A percentile compares a stretch with the other conserved stretches of the same genome.
Evolutionary conservation across 2,113 vertebrate species (phyloP).

Genomic region (Callithrix jacchus): DNA sequence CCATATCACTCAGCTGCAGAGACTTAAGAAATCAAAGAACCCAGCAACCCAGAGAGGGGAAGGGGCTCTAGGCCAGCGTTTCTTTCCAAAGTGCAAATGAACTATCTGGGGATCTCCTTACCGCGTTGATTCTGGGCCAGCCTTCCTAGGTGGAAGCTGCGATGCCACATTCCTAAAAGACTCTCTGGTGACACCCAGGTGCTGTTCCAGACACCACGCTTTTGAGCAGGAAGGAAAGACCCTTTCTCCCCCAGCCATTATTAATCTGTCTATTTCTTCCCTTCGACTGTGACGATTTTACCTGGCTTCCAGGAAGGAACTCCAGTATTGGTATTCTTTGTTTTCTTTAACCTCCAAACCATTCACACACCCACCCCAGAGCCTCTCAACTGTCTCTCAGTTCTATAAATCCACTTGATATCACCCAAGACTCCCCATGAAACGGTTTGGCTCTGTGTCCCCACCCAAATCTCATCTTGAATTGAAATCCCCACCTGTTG

Average conservation of each 20-base stretch:
- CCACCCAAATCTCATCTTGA: too few relatives aligned
- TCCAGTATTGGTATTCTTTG: too few relatives aligned
- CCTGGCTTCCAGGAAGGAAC: background rate
- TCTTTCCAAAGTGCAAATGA: background rate
- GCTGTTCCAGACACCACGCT: rapidly evolving
- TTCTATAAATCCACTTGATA: background rate
- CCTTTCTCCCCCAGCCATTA: background rate
- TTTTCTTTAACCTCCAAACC: background rate
- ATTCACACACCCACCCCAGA: rapidly evolving
- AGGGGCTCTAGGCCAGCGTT: background rate
- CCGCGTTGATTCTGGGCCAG: background rate
- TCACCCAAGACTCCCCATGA: rapidly evolving
- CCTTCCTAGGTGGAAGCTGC: too few relatives aligned
- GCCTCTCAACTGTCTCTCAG: background rate
- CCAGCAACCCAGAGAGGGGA: background rate
- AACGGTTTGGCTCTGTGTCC: too few relatives aligned
- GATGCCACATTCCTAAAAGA: background rate
- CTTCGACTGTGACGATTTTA: background rate
- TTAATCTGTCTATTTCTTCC: background rate
- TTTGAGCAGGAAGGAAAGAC: background rate
- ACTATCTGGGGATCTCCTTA: background rate
- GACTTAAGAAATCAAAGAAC: background rate
- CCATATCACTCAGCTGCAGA: background rate
- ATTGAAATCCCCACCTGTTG: too few relatives aligned
- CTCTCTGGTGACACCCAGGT: rapidly evolving